phyloP scores from a whole-genome alignment of 2,888 invertebrate genomes.

The Dorcus hopei region DNA sequence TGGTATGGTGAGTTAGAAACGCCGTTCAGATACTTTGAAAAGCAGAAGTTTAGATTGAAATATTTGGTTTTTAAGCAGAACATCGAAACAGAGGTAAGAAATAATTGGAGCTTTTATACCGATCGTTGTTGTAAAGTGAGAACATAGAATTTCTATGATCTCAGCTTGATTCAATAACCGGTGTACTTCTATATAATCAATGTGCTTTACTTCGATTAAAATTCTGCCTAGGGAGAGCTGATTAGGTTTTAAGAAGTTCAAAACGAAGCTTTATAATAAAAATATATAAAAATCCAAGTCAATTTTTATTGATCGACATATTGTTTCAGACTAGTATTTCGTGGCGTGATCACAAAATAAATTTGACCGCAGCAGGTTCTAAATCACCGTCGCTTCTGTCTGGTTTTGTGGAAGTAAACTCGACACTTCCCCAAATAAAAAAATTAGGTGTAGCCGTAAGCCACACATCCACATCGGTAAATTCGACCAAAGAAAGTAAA shows the following conservation, averaged over 20 bases:
- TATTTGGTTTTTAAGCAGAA: conserved; percentile 24
- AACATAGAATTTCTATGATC: no score
- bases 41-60: conserved; percentile 27
- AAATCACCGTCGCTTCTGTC: conserved; percentile 19
- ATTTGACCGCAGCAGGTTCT: conserved; percentile 23
- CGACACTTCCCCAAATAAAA: conserved; percentile 27
- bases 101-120: no score
- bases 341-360: conserved; percentile 27
- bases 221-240: neutral
- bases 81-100: conserved; percentile 28
- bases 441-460: conserved; percentile 23
- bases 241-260: no score
- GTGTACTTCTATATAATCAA: no score
- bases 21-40: conserved; percentile 29
- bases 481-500: conserved; percentile 12
- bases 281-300: no score
- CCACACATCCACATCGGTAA: conserved; percentile 13
- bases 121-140: no score
- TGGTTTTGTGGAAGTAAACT: conserved; percentile 27
- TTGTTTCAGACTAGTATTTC: conserved; percentile 24
- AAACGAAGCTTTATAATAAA: no score
- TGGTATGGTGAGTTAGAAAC: conserved; percentile 32
- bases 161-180: no score
- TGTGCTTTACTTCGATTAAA: neutral
- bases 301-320: no score